Percentiles rank a stretch among this genome's conserved stretches.
Evolutionary conservation across 2,888 invertebrate genomes (phyloP).

Genomic region (Agrotis exclamationis): DNA sequence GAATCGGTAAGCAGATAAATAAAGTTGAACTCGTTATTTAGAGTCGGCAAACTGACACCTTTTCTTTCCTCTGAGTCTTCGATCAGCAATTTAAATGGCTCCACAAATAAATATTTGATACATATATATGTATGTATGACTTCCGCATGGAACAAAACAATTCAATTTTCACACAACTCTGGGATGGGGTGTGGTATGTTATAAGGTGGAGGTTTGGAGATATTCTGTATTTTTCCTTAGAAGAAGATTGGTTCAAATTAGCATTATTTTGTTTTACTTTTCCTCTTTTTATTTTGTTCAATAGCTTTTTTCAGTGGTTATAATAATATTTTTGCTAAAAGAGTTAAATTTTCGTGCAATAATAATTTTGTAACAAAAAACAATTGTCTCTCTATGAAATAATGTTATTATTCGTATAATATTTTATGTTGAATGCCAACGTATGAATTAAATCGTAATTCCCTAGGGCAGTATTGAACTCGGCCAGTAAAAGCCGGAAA

Average conservation of each 20-base stretch:
- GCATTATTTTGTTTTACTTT: neutral
- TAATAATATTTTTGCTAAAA: neutral
- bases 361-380: no score
- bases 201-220: neutral
- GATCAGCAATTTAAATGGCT: slow-evolving; percentile 51
- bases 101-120: slow-evolving; percentile 46
- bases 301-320: no score
- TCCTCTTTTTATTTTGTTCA: neutral
- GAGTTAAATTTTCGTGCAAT: neutral
- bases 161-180: slow-evolving; percentile 65
- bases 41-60: neutral
- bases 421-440: no score
- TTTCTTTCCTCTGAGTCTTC: slow-evolving; percentile 16
- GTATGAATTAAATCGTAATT: neutral
- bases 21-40: slow-evolving; percentile 8
- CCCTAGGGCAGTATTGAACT: neutral
- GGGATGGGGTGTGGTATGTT: slow-evolving; percentile 49
- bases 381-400: no score
- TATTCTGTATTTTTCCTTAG: neutral
- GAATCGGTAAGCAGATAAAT: slow-evolving; percentile 8
- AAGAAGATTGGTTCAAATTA: neutral
- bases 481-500: slow-evolving; percentile 10
- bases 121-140: slow-evolving; percentile 52
- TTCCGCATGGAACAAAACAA: slow-evolving; percentile 62
- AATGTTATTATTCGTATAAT: no score